Base-by-base conservation (phyloP, 2,113 vertebrate genomes). In the Apodemus speciosus region DNA sequence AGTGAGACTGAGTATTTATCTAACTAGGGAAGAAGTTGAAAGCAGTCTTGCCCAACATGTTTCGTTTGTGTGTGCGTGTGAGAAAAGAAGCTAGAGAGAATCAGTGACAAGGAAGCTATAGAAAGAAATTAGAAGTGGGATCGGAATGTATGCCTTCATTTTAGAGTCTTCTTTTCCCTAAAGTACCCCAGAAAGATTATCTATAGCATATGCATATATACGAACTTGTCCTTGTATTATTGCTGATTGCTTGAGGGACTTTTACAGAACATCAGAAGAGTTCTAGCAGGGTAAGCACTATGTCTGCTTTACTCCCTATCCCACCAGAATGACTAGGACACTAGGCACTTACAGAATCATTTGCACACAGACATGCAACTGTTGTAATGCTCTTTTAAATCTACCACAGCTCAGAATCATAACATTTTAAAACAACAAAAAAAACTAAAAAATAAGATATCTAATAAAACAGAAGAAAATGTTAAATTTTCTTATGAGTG, bases 101-200 rank as follows among this genome's bases (percentile, higher is more conserved):
- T 30, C 18, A 80, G 21, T 72, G 30, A 76, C 10, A 88, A 88
- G 51, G 43, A 90, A 94, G 21, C 14, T 68, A 89, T 11, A 46
- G 38, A 86, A 92, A 81, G n/a, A 81, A 40, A 60, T 60, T 27
- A 81, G 32, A 96, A 92, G 30, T 89, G 25, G 27, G 32, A 90
- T 92, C 73, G 68, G n/a, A 95, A 88, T 76, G 9, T 81, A 75
- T 56, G 46, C 84, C 13, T 90, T 87, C n/a, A 64, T 87, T n/a
- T 49, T 46, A 80, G 43, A 32, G 7, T 30, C 56, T 89, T 83
- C 68, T 92, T 38, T 95, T 25, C 6, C 3, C 25, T 91, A 18
- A 3, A 15, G 21, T 18, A 73, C 2, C 18, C 10, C 21, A 88
- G 15, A 79, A 5, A 91, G 7, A 7, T 66, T 85, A 79, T n/a